phyloP scores from a whole-genome alignment of 2,888 invertebrate genomes.

The Dryobota labecula region DNA sequence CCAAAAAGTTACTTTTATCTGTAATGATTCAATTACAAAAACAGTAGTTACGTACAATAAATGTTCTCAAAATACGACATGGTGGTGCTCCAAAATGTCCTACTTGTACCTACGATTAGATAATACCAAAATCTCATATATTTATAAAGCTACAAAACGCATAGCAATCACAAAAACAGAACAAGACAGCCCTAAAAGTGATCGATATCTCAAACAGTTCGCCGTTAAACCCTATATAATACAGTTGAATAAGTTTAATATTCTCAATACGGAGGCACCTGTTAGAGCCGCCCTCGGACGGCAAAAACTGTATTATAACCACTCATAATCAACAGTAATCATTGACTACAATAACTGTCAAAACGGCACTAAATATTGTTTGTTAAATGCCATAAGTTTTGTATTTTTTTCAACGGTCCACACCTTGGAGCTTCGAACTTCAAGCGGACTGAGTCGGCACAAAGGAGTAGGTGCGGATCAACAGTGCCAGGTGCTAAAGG shows the following conservation, averaged over 20 bases:
- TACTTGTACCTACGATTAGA: neutral
- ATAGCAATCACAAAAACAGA: conserved; percentile 39
- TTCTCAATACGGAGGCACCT: conserved; percentile 77
- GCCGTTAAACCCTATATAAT: conserved; percentile 67
- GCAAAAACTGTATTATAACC: conserved; percentile 82
- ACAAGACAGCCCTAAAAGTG: conserved; percentile 31
- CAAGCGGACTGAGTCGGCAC: conserved; percentile 65
- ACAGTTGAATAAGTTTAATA: conserved; percentile 63
- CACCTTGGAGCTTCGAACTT: conserved; percentile 77
- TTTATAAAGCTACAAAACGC: conserved; percentile 31
- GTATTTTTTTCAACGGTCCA: conserved; percentile 86
- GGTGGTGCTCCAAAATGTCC: neutral
- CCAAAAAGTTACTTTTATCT: neutral
- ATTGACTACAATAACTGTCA: conserved; percentile 89
- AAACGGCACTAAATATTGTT: conserved; percentile 90
- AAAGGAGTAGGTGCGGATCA: conserved; percentile 79
- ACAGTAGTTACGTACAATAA: too few species aligned
- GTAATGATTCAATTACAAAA: neutral
- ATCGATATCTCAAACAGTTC: conserved; percentile 51
- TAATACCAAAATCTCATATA: neutral
- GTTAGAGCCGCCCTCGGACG: conserved; percentile 75
- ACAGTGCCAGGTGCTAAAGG: conserved; percentile 81
- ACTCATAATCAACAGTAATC: conserved; percentile 86
- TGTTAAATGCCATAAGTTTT: conserved; percentile 88
- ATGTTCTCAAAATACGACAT: neutral